These are phyloP conservation scores for Halcyon badia DNA, from an alignment of 2,797 vertebrate species.

Conservation along the genomic window DNA sequence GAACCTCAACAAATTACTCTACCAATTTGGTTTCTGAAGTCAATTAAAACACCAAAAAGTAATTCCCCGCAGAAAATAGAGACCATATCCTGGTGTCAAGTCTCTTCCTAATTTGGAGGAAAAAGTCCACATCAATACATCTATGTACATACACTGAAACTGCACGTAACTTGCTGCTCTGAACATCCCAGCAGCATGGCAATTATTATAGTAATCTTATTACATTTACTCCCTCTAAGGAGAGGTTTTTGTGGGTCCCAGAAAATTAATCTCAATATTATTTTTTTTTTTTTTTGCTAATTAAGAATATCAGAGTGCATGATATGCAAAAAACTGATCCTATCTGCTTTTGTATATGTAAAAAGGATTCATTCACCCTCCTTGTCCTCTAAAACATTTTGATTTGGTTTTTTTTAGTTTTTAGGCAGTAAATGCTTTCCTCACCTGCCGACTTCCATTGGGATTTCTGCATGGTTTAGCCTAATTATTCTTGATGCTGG, in stretches of 20 bases:
- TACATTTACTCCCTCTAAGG: conserved; percentile 10
- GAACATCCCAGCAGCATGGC: not conserved
- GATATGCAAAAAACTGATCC: conserved; percentile 13
- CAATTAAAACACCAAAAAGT: not conserved
- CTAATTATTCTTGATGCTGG: conserved; percentile 71
- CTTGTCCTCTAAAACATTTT: conserved; percentile 59
- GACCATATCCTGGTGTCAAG: not conserved
- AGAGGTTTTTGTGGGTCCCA: conserved; percentile 6
- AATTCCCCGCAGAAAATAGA: not conserved
- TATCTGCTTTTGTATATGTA: conserved; percentile 31
- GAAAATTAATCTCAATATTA: conserved; percentile 29
- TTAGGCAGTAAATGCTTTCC: conserved; percentile 67
- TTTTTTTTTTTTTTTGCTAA: conserved; percentile 7
- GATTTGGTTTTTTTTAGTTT: conserved; percentile 68
- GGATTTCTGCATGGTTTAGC: conserved; percentile 78
- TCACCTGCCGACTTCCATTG: conserved; percentile 65
- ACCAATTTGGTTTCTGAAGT: conserved; percentile 3
- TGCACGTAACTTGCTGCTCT: not conserved
- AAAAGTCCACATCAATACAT: not conserved
- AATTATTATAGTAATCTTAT: conserved; percentile 11
- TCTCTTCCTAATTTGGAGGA: not conserved
- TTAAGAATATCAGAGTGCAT: not conserved
- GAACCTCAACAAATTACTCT: not conserved
- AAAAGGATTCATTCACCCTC: conserved; percentile 42
- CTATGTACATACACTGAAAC: not conserved